These are phyloP conservation scores for Pavo muticus DNA, from an alignment of 2,113 vertebrate species.

Conservation along the genomic window DNA sequence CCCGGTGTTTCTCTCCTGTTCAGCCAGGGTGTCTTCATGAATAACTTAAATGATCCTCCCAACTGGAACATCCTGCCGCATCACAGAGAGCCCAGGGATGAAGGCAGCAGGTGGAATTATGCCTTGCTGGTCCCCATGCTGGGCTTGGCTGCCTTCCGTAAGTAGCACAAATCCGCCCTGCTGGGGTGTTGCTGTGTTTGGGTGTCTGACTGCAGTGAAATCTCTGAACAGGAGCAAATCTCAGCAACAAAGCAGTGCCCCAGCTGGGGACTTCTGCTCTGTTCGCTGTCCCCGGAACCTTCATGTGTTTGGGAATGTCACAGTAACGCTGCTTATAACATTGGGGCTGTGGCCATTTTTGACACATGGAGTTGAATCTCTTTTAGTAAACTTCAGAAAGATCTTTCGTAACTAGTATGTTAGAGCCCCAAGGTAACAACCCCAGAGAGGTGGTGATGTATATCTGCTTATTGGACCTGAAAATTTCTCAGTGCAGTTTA, in stretches of 20 bases:
- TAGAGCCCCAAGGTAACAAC: background rate
- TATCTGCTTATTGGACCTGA: background rate
- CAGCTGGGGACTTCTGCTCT: accelerated
- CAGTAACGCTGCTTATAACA: accelerated
- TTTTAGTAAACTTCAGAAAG: background rate
- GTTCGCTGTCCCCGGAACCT: too few relatives aligned
- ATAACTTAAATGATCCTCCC: constrained; percentile 94
- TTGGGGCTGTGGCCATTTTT: accelerated
- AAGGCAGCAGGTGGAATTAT: constrained; percentile 94
- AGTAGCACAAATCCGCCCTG: constrained; percentile 64
- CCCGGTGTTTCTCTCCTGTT: background rate
- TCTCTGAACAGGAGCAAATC: accelerated
- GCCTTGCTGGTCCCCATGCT: constrained; percentile 94
- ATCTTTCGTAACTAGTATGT: accelerated
- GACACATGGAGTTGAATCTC: accelerated
- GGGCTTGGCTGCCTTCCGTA: constrained; percentile 95
- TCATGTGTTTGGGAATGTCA: too few relatives aligned
- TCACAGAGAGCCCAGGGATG: constrained; percentile 76
- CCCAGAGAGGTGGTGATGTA: accelerated
- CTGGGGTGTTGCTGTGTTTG: accelerated
- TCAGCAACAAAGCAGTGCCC: accelerated
- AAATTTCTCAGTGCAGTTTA: background rate
- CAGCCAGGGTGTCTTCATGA: constrained; percentile 83
- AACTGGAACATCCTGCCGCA: constrained; percentile 93
- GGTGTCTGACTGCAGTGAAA: accelerated